A percentile compares a stretch with the other conserved stretches of the same genome.
phyloP scores from a whole-genome alignment of 2,888 invertebrate species.

The Diabrotica balteata region DNA sequence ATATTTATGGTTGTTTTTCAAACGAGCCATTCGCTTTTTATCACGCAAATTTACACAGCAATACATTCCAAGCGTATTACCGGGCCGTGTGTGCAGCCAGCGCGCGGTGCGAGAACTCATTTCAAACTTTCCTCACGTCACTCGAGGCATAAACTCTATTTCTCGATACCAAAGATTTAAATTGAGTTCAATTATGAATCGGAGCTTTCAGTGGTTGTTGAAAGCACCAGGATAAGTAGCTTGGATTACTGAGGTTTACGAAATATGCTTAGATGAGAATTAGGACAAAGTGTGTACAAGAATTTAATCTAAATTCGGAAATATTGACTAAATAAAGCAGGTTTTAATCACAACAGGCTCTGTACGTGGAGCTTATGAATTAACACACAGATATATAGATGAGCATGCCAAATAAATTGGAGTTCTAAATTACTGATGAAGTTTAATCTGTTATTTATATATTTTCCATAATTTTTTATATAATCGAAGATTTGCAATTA shows the following conservation, averaged over 20 bases:
- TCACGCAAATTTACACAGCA: not conserved
- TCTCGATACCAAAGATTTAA: conserved; percentile 16
- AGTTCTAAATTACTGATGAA: no score
- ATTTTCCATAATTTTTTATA: no score
- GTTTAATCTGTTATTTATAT: no score
- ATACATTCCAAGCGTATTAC: not conserved
- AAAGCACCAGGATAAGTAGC: conserved; percentile 14
- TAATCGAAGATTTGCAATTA: no score
- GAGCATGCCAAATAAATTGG: no score
- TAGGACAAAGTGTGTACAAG: not conserved
- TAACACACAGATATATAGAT: no score
- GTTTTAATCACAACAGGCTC: no score
- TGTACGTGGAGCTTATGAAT: no score
- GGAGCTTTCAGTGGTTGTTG: conserved; percentile 14
- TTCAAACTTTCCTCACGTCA: conserved; percentile 11
- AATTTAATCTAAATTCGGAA: no score
- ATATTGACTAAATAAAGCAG: no score
- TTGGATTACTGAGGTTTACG: conserved; percentile 10
- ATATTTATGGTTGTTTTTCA: no score
- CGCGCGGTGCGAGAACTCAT: conserved; percentile 6
- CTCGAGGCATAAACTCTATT: conserved; percentile 10
- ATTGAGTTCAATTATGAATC: conserved; percentile 16
- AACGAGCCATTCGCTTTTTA: no score
- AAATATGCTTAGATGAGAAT: conserved; percentile 9
- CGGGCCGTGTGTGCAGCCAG: not conserved